phyloP scores from a whole-genome alignment of 2,888 invertebrate genomes.

The Agrochola lychnidis region DNA sequence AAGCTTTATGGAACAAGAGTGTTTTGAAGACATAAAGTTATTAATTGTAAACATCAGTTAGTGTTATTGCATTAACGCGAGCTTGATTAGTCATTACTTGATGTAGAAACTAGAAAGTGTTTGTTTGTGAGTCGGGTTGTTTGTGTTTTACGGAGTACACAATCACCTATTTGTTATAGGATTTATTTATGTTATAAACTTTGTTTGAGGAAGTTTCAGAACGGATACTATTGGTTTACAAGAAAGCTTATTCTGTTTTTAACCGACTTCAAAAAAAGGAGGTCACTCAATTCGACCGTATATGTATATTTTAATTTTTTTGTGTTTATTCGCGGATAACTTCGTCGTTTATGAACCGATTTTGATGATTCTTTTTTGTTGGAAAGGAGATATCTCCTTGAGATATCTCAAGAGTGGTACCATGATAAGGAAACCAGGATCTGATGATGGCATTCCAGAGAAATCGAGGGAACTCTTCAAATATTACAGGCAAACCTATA shows the following conservation, averaged over 20 bases:
- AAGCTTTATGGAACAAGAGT: conserved; percentile 32
- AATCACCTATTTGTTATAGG: neutral
- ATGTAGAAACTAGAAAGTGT: conserved; percentile 27
- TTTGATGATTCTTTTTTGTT: too few relatives aligned
- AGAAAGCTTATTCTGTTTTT: neutral
- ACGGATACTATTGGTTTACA: neutral
- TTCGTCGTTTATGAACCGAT: too few relatives aligned
- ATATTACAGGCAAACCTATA: too few relatives aligned
- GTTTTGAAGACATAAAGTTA: conserved; percentile 34
- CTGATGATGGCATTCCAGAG: too few relatives aligned
- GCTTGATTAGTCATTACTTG: conserved; percentile 51
- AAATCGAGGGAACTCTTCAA: too few relatives aligned
- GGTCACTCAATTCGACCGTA: too few relatives aligned
- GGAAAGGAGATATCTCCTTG: too few relatives aligned
- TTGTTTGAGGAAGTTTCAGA: neutral
- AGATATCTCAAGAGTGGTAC: too few relatives aligned
- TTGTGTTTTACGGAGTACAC: neutral
- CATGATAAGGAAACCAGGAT: too few relatives aligned
- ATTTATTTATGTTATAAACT: neutral
- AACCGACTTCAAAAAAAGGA: too few relatives aligned
- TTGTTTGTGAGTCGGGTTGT: neutral
- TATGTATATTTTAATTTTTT: too few relatives aligned
- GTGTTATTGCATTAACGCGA: conserved; percentile 35
- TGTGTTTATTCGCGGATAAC: too few relatives aligned
- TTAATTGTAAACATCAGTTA: conserved; percentile 39